Evolutionary conservation across 64 coral and sea anemone genomes (phyloP), one percentile per base, ranked within the genome.

Genomic region (Pachyseris speciosa): DNA sequence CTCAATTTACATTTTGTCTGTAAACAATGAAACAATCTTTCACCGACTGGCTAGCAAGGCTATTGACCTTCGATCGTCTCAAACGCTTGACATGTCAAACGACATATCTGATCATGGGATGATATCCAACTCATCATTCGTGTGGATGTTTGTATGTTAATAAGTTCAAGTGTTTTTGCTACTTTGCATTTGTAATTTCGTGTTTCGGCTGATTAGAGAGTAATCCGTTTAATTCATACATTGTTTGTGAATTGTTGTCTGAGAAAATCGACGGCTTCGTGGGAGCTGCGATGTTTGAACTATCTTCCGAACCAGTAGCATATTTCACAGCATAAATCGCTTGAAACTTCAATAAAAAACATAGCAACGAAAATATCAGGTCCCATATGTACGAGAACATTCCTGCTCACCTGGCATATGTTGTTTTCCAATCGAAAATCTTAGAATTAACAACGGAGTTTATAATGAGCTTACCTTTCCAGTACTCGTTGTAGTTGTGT

Each of bases 201-300:
- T 61, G 77, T 81, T 39, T 60, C 53, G 52, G 33, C 30, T 15
- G 52, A 81, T 81, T 61, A 81, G 22, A 26, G 24, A 61, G 37
- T 51, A 39, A 25, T 39, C 6, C 7, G 22, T 20, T 61, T 61
- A 61, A 39, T 81, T 27, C 51, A 38, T 11, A 27, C 77, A 36
- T 19, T 57, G 75, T 81, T 81, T 81, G 32, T 32, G 51, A 28
- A 57, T 57, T 39, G 53, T 81, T 39, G 31, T 17, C 25, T 34
- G 12, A 15, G 22, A 52, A 77, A 37, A 40, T 61, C 20, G 9
- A 61, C n/a, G 27, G 5, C n/a, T 3, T 5, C 5, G 58, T 58
- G 5, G 9, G 5, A 9, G 10, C 24, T 61, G 6, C 16, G 15
- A 58, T 58, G 16, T 57, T 9, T 4, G 15, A 13, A 20, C 52